Conservation (phyloP, 2,888 invertebrate genomes). For the Ceratothoa steindachneri region DNA sequence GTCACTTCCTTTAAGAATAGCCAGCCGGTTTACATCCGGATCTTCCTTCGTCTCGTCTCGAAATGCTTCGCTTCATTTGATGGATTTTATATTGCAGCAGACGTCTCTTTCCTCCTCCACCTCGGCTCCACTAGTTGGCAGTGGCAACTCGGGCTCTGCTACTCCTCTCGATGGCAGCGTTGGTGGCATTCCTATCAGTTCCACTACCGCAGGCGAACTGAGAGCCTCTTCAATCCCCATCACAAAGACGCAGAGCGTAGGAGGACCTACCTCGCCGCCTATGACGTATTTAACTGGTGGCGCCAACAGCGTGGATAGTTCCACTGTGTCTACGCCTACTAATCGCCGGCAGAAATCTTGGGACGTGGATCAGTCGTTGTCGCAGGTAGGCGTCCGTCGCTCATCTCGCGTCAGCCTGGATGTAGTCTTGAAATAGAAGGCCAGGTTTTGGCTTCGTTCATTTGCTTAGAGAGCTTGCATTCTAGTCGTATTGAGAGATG, state of each 20-base stretch:
- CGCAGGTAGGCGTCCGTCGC: constrained; percentile 33
- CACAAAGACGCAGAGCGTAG: neutral
- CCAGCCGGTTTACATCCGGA: too few species aligned
- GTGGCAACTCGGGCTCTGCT: constrained; percentile 11
- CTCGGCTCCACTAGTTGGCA: neutral
- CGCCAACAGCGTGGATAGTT: neutral
- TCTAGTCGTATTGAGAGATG: too few species aligned
- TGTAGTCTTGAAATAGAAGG: too few species aligned
- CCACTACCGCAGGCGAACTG: constrained; percentile 9
- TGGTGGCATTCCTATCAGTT: constrained; percentile 6
- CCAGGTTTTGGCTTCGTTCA: too few species aligned
- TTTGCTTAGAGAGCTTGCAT: too few species aligned
- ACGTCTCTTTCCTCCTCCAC: neutral
- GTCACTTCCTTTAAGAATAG: too few species aligned
- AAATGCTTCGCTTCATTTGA: too few species aligned
- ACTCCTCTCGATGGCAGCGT: constrained; percentile 15
- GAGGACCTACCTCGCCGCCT: constrained; percentile 14
- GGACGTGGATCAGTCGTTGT: constrained; percentile 74
- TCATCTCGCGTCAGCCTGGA: too few species aligned
- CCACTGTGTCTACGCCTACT: constrained; percentile 52
- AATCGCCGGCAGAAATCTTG: constrained; percentile 83
- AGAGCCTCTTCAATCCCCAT: constrained; percentile 19
- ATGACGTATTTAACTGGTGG: neutral
- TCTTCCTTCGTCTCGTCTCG: too few species aligned
- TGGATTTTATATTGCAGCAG: neutral